A percentile compares a stretch with the other conserved stretches of the same genome.
Evolutionary conservation across 2,888 invertebrate genomes (phyloP).

Genomic region (Drosophila aldrichi): DNA sequence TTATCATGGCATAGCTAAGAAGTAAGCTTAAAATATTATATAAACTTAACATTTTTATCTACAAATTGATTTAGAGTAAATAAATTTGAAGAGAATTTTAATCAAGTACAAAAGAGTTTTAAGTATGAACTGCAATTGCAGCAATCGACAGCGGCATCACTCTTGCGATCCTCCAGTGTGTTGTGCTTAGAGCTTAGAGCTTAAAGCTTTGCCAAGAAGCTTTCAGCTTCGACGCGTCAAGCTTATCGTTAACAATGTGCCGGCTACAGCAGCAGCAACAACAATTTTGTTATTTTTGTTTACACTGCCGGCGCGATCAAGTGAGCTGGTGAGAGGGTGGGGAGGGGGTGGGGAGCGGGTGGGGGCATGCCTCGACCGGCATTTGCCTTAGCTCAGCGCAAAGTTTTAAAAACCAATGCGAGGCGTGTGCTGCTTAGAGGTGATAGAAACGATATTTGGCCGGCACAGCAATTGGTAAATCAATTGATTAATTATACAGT

Average conservation of each 20-base stretch:
- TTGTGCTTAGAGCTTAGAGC: slow-evolving; percentile 13
- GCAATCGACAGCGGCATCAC: slow-evolving; percentile 3
- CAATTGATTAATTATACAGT: slow-evolving; percentile 61
- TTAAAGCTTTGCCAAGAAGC: slow-evolving; percentile 34
- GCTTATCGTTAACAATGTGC: slow-evolving; percentile 16
- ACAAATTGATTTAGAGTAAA: neutral
- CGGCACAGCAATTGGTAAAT: slow-evolving; percentile 20
- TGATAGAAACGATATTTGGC: slow-evolving; percentile 6
- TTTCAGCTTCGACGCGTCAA: slow-evolving; percentile 17
- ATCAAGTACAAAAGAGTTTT: neutral
- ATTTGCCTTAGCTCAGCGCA: neutral
- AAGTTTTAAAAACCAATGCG: neutral
- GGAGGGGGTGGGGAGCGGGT: too few species aligned
- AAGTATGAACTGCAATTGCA: neutral
- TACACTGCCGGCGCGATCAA: slow-evolving; percentile 54
- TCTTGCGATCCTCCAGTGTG: slow-evolving; percentile 37
- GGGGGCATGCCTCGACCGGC: slow-evolving; percentile 2
- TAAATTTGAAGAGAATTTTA: neutral
- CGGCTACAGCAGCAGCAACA: slow-evolving; percentile 18
- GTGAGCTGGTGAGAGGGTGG: neutral
- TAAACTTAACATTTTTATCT: too few species aligned
- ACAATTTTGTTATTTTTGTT: slow-evolving; percentile 41
- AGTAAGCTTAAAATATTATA: too few species aligned
- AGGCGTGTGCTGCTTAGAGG: slow-evolving; percentile 23
- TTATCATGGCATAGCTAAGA: too few species aligned